Evolutionary conservation across 2,888 invertebrate species (phyloP).

Genomic region (Lumbricus terrestris): DNA sequence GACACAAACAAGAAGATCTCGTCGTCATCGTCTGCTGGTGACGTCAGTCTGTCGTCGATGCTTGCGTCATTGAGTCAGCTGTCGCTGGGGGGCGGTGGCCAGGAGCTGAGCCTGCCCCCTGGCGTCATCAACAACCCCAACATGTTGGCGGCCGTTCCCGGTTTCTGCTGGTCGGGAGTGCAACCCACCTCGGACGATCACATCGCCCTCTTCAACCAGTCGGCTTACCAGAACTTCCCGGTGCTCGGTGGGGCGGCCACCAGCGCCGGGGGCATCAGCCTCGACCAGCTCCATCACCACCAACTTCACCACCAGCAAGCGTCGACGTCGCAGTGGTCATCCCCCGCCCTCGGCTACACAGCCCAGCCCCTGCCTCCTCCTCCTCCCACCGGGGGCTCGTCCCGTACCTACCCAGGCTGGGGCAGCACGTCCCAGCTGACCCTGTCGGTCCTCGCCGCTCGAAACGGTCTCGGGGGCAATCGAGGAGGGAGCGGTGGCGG

Average conservation of each 20-base stretch:
- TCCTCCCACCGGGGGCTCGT: neutral
- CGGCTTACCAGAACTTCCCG: slow-evolving; percentile 3
- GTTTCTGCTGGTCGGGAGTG: neutral
- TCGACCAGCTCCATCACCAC: neutral
- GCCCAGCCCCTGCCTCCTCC: neutral
- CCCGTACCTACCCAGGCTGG: slow-evolving; percentile 5
- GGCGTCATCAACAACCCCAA: neutral
- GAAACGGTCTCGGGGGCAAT: slow-evolving; percentile 9
- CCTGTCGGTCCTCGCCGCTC: neutral
- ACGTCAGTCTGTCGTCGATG: neutral
- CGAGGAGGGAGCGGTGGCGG: neutral
- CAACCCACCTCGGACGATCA: neutral
- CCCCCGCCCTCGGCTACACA: neutral
- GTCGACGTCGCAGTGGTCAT: slow-evolving; percentile 6
- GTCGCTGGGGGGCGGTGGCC: neutral
- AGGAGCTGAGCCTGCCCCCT: neutral
- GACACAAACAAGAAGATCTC: neutral
- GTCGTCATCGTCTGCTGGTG: neutral
- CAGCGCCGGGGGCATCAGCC: neutral
- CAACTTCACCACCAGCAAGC: neutral
- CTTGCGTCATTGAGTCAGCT: slow-evolving; percentile 5
- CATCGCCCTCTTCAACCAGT: slow-evolving; percentile 4
- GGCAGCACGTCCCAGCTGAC: slow-evolving; percentile 9
- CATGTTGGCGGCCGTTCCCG: neutral
- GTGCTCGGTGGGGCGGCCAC: neutral